phyloP scores from a whole-genome alignment of 2,113 vertebrate genomes.

The Daphoenositta chrysoptera region DNA sequence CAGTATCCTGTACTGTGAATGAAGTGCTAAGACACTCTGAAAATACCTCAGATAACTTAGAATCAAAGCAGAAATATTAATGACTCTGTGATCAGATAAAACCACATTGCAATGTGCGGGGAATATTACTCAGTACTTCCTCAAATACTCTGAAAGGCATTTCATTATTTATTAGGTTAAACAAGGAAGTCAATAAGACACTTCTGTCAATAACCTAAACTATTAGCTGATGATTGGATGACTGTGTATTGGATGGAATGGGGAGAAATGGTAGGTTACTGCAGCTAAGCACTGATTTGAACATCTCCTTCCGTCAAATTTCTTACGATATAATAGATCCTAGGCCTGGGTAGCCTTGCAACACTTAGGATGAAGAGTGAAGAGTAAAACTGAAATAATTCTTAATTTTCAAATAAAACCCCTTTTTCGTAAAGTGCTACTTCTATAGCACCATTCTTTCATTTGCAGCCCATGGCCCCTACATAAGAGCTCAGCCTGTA shows the following conservation, averaged over 20 bases:
- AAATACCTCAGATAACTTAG: neutral
- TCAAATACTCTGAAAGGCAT: neutral
- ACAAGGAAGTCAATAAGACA: neutral
- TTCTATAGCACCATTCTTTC: neutral
- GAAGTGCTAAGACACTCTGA: neutral
- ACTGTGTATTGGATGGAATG: neutral
- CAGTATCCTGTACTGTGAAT: neutral
- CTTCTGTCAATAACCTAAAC: neutral
- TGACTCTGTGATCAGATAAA: neutral
- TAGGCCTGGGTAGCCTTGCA: neutral
- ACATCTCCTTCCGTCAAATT: neutral
- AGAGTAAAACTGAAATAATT: conserved; percentile 1
- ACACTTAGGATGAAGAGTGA: neutral
- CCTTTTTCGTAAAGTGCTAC: neutral
- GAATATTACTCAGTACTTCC: neutral
- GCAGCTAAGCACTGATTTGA: neutral
- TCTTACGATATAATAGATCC: neutral
- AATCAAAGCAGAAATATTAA: conserved; percentile 6
- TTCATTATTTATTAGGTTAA: conserved; percentile 8
- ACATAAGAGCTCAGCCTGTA: conserved; percentile 11
- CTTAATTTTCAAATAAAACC: neutral
- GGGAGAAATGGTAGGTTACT: neutral
- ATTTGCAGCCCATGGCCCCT: neutral
- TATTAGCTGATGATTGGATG: neutral
- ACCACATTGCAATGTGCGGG: neutral